phyloP scores from a whole-genome alignment of 2,113 vertebrate species.

The Laticauda colubrina region DNA sequence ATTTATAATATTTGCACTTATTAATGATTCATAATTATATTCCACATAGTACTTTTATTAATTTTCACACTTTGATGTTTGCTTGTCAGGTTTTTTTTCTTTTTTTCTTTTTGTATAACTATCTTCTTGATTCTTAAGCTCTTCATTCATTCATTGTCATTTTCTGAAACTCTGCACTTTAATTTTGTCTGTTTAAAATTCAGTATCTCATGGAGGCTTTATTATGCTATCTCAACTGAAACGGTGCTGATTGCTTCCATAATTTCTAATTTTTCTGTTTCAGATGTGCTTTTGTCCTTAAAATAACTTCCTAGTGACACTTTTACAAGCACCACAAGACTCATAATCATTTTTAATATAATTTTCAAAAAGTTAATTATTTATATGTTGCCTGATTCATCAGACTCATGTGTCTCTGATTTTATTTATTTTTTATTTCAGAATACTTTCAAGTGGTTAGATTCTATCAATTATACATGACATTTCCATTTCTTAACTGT shows the following conservation, averaged over 20 bases:
- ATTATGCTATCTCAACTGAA: not conserved
- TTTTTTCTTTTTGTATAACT: not conserved
- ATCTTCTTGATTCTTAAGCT: not conserved
- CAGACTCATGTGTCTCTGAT: not conserved
- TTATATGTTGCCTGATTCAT: not conserved
- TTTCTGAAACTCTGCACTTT: not conserved
- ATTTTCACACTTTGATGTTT: not conserved
- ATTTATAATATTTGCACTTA: not conserved
- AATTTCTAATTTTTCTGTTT: not conserved
- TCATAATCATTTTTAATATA: not conserved
- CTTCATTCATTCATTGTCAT: not conserved
- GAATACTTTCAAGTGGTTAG: not conserved
- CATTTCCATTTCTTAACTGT: not conserved
- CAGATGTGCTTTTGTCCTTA: not conserved
- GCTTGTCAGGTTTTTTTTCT: not conserved
- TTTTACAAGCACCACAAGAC: not conserved
- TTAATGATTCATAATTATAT: no score
- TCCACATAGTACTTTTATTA: no score
- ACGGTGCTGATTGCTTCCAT: not conserved
- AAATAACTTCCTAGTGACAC: not conserved
- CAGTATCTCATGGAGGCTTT: not conserved
- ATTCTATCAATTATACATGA: not conserved
- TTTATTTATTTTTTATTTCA: not conserved
- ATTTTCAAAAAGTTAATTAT: not conserved
- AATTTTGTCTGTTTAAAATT: not conserved